These are phyloP conservation scores for Passer domesticus DNA, from an alignment of 2,113 vertebrate genomes.

Conservation along the genomic window DNA sequence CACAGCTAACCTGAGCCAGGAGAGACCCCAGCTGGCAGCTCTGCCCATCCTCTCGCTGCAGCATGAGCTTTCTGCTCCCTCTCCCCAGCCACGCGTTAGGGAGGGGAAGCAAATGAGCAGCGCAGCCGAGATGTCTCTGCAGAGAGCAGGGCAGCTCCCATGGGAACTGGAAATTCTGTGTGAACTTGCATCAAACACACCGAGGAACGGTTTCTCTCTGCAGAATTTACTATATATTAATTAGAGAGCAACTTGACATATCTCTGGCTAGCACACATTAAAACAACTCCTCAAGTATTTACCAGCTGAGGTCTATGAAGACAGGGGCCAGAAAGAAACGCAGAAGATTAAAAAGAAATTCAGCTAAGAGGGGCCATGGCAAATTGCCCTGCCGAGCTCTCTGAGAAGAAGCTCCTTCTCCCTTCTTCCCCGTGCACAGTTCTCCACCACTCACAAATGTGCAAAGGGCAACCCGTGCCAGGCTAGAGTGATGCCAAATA, in stretches of 20 bases:
- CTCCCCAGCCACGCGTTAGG: background rate
- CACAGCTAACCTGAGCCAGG: background rate
- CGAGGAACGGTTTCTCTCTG: background rate
- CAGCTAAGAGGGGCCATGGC: background rate
- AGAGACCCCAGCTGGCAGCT: constrained; percentile 19
- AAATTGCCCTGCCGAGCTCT: background rate
- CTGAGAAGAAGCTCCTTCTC: background rate
- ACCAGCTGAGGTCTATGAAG: background rate
- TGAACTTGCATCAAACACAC: background rate
- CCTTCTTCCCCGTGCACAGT: fast-evolving
- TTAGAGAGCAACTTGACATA: background rate
- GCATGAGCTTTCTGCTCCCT: background rate
- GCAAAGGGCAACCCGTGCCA: background rate
- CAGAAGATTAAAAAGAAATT: background rate
- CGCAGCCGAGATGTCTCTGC: background rate
- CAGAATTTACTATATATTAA: background rate
- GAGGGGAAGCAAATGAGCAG: background rate
- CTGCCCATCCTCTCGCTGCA: background rate
- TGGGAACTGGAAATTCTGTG: background rate
- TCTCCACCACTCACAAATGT: background rate
- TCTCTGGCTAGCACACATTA: background rate
- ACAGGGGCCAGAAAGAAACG: background rate
- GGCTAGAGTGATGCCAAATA: background rate
- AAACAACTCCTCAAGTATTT: background rate
- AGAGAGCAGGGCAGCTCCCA: background rate